Conservation (phyloP, 2,797 vertebrate genomes). For the Dryobates pubescens region DNA sequence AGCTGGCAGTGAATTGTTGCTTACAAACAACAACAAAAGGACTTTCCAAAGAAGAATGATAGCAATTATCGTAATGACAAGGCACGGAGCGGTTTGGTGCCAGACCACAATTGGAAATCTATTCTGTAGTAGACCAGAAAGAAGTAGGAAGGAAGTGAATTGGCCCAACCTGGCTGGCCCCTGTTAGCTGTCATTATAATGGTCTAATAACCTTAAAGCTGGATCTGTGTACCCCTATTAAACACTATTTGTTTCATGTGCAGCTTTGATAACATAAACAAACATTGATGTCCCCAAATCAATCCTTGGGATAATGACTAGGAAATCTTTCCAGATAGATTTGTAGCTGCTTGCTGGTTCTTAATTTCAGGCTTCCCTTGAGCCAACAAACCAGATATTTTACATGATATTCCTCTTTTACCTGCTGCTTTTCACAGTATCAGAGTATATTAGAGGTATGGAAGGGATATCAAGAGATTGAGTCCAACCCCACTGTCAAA, state of each 20-base stretch:
- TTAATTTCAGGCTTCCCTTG: neutral
- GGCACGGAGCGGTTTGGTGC: conserved; percentile 35
- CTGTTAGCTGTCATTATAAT: neutral
- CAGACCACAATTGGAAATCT: conserved; percentile 51
- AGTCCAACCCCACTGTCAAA: no score
- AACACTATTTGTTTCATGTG: neutral
- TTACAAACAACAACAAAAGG: conserved; percentile 61
- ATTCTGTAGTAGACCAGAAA: conserved; percentile 17
- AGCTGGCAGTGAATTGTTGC: conserved; percentile 46
- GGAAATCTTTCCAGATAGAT: neutral
- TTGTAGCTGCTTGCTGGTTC: neutral
- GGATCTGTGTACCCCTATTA: neutral
- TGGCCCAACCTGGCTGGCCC: neutral
- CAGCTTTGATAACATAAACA: neutral
- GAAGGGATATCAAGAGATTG: no score
- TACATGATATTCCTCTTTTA: neutral
- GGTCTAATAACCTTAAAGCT: neutral
- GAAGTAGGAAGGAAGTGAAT: conserved; percentile 17
- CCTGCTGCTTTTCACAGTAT: neutral
- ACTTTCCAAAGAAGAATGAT: conserved; percentile 55
- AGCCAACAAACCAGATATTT: neutral
- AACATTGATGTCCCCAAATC: neutral
- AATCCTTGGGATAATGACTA: neutral
- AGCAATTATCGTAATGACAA: conserved; percentile 65
- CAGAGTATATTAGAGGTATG: no score